Conservation (phyloP, 2,113 vertebrate genomes). For the Menidia beryllina region DNA sequence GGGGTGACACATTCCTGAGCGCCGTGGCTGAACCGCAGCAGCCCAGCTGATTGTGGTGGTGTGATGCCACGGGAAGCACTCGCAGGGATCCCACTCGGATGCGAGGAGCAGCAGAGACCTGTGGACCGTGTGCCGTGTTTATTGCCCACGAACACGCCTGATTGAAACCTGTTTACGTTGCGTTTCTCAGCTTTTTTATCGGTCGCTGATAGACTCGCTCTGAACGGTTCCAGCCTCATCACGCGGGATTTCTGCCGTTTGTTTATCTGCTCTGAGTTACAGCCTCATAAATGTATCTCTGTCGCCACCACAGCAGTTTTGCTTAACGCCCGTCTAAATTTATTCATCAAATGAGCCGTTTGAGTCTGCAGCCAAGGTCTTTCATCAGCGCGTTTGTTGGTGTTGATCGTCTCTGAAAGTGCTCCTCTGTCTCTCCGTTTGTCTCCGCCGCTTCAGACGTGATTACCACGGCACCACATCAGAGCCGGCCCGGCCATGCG, state of each 20-base stretch:
- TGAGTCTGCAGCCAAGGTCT: conserved; percentile 34
- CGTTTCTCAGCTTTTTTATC: too few relatives aligned
- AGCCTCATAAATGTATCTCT: conserved; percentile 51
- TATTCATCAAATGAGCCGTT: conserved; percentile 41
- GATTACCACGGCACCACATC: conserved; percentile 56
- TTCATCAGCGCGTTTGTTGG: conserved; percentile 52
- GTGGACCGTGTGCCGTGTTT: too few relatives aligned
- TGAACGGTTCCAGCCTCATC: too few relatives aligned
- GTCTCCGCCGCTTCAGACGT: conserved; percentile 36
- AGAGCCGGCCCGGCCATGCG: background rate
- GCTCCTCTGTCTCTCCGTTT: conserved; percentile 20
- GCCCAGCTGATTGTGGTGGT: conserved; percentile 60
- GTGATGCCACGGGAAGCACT: conserved; percentile 53
- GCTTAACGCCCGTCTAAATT: conserved; percentile 45
- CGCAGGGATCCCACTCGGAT: background rate
- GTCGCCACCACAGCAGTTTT: conserved; percentile 59
- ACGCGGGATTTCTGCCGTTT: conserved; percentile 35
- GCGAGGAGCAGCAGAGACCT: too few relatives aligned
- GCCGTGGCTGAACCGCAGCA: conserved; percentile 37
- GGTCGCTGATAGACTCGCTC: too few relatives aligned
- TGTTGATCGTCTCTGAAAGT: conserved; percentile 47
- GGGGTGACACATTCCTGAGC: conserved; percentile 63
- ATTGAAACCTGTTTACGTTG: too few relatives aligned
- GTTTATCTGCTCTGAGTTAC: conserved; percentile 57
- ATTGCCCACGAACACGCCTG: too few relatives aligned